Base-by-base conservation (phyloP, 2,888 invertebrate genomes). In the Anagyrus pseudococci region DNA sequence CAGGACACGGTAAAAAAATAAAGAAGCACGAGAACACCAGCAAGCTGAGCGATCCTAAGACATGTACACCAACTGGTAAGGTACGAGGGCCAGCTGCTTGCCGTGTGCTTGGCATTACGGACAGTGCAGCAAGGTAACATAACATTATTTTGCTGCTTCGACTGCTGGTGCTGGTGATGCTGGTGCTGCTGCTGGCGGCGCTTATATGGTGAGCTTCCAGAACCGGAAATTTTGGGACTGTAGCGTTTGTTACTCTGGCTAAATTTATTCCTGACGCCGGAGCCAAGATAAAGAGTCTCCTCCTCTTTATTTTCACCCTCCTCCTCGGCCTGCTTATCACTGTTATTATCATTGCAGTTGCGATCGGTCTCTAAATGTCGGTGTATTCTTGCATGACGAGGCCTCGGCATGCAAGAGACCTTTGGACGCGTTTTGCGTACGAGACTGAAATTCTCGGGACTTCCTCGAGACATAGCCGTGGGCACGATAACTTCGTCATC, bases 311-410 rank as follows among this genome's bases (percentile, higher is more conserved):
- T 19, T 17, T 40, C 15, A 13, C 33, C 17, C n/a, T 37, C 33
- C 20, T 46, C 25, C 22, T 48, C 46, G 44, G 48, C 33, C 22
- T n/a, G 8, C 2, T 58, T 44, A 8, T 46, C 47, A 53, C 37
- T 53, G n/a, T 58, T 48, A 20, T 52, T 49, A n/a, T 48, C 33
- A 2, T 49, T 22, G 20, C 48, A 33, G 19, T 57, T 47, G 20
- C 46, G 40, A 17, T 67, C 59, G 23, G 68, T 66, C 37, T 62
- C 66, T 50, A 66, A 70, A 2, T 41, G n/a, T n/a, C n/a, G n/a
- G n/a, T n/a, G n/a, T n/a, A n/a, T n/a, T n/a, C n/a, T n/a, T n/a
- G n/a, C n/a, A n/a, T n/a, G n/a, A n/a, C n/a, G n/a, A n/a, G n/a
- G 37, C 53, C 62, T 67, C 43, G 67, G 60, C n/a, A 59, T 8